Percentiles rank a stretch among this genome's conserved stretches.
These are phyloP conservation scores for Sarcoramphus papa DNA, from an alignment of 2,797 vertebrate species.

Conservation along the genomic window DNA sequence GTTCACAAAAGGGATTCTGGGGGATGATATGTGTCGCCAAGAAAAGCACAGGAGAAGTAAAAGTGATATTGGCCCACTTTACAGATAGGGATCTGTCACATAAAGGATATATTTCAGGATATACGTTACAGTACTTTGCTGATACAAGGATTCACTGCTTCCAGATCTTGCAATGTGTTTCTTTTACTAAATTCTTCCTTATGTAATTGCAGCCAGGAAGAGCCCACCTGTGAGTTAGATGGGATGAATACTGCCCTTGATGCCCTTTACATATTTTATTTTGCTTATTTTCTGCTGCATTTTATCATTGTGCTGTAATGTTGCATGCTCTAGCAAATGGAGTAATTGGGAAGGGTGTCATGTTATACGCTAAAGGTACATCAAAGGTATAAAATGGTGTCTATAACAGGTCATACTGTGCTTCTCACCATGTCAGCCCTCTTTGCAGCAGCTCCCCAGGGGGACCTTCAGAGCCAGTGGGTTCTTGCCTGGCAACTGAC, in stretches of 20 bases:
- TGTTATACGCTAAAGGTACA: background rate
- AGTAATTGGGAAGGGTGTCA: background rate
- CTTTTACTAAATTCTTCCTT: background rate
- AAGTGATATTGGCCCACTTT: background rate
- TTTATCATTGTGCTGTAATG: background rate
- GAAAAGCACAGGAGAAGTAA: background rate
- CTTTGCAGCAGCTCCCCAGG: background rate
- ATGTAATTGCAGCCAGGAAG: background rate
- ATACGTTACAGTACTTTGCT: background rate
- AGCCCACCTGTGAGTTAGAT: background rate
- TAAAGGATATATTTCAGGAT: background rate
- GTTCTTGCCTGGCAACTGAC: background rate
- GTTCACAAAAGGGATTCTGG: rapidly evolving
- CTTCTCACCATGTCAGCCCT: background rate
- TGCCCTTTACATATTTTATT: background rate
- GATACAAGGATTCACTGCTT: background rate
- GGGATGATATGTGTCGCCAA: background rate
- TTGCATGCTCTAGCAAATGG: background rate
- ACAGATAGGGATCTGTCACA: background rate
- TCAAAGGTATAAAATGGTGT: background rate
- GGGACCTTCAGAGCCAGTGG: background rate
- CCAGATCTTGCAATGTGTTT: background rate
- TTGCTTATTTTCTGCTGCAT: background rate
- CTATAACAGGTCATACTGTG: background rate
- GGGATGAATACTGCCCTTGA: background rate